Conservation (phyloP, 2,888 invertebrate species). For the Crossocerus cetratus region DNA sequence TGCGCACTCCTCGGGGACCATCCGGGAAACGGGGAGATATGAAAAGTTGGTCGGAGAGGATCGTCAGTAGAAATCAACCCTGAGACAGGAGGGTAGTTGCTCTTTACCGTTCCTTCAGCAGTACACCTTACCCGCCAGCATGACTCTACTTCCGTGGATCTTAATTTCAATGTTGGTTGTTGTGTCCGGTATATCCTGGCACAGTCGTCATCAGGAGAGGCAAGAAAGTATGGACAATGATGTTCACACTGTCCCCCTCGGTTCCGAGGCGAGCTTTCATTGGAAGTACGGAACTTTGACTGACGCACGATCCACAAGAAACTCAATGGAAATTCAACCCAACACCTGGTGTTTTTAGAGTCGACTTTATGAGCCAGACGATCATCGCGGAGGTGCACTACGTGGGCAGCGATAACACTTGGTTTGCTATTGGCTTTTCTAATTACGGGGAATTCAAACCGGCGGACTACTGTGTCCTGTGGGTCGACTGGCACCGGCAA, state of each 20-base stretch:
- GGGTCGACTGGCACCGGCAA: constrained; percentile 84
- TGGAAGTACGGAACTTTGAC: constrained; percentile 67
- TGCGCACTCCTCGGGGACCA: background rate
- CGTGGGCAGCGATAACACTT: constrained; percentile 75
- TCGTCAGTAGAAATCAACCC: constrained; percentile 25
- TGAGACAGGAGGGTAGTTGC: background rate
- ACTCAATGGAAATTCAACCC: background rate
- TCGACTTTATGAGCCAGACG: constrained; percentile 64
- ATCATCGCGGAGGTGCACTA: constrained; percentile 71
- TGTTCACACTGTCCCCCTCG: constrained; percentile 70
- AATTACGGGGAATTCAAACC: constrained; percentile 85
- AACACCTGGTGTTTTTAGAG: constrained; percentile 50
- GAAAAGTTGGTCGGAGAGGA: background rate
- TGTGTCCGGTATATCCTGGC: constrained; percentile 22
- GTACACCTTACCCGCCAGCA: background rate
- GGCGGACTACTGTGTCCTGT: constrained; percentile 90
- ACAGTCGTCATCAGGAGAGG: constrained; percentile 8
- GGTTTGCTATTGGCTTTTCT: constrained; percentile 94
- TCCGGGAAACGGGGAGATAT: background rate
- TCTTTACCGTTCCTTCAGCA: background rate
- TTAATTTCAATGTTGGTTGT: constrained; percentile 19
- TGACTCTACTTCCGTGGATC: constrained; percentile 7
- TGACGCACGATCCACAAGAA: background rate
- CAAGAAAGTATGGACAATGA: background rate
- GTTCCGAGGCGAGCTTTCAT: constrained; percentile 70